Evolutionary conservation across 2,113 vertebrate species (phyloP).

Genomic region (Bostrychus sinensis): DNA sequence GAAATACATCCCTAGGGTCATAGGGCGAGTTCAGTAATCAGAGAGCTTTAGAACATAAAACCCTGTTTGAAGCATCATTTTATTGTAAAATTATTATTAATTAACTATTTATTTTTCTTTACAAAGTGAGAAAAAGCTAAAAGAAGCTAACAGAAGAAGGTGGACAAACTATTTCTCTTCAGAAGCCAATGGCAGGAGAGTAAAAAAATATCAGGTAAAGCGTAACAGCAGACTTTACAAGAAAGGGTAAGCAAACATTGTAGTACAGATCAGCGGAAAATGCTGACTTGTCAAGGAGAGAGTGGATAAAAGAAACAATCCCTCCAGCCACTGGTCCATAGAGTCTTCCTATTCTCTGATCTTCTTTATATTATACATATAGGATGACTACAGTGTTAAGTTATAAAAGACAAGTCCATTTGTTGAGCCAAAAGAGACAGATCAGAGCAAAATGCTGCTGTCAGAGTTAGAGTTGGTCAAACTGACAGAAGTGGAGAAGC

Average conservation of each 20-base stretch:
- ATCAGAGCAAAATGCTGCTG: conserved; percentile 36
- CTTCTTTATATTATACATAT: conserved; percentile 28
- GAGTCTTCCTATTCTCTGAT: conserved; percentile 15
- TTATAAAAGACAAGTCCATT: conserved; percentile 42
- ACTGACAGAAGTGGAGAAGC: conserved; percentile 40
- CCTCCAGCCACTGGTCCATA: conserved; percentile 17
- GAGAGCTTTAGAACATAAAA: too few relatives aligned
- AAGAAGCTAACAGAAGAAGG: too few relatives aligned
- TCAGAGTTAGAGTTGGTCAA: conserved; percentile 29
- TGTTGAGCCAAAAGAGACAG: conserved; percentile 33
- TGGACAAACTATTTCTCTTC: neutral
- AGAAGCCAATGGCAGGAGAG: neutral
- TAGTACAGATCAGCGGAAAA: conserved; percentile 38
- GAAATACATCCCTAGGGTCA: too few relatives aligned
- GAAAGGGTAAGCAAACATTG: conserved; percentile 20
- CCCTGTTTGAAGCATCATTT: too few relatives aligned
- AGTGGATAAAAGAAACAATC: conserved; percentile 25
- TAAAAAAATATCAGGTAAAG: conserved; percentile 14
- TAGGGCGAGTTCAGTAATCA: too few relatives aligned
- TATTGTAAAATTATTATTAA: too few relatives aligned
- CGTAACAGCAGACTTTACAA: conserved; percentile 18
- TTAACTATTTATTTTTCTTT: too few relatives aligned
- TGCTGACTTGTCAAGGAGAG: conserved; percentile 38
- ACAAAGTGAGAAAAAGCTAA: too few relatives aligned
- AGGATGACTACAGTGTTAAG: neutral